Conservation (phyloP, 2,797 vertebrate genomes). For the Pelodytes ibericus region DNA sequence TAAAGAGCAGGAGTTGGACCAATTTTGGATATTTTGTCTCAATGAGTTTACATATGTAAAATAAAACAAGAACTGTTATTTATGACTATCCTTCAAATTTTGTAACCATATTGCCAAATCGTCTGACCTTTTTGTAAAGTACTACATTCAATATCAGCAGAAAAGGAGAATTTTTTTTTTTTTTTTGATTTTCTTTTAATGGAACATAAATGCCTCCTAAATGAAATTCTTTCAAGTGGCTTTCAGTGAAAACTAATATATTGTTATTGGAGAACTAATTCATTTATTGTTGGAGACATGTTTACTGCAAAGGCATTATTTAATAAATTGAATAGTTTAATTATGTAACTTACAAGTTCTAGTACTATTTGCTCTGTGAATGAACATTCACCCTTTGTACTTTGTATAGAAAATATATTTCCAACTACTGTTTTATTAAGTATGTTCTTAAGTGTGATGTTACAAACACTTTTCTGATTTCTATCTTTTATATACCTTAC, state of each 20-base stretch:
- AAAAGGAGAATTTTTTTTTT: not conserved
- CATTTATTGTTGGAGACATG: not conserved
- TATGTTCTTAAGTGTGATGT: slow-evolving; percentile 12
- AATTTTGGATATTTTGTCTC: slow-evolving; percentile 19
- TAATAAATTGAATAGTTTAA: not conserved
- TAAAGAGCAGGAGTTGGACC: slow-evolving; percentile 36
- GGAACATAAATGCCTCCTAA: not conserved
- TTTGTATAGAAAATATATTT: slow-evolving; percentile 34
- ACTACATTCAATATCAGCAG: not conserved
- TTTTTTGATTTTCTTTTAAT: not conserved
- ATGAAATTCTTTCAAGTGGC: not conserved
- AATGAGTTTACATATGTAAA: slow-evolving; percentile 33
- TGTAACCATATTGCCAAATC: slow-evolving; percentile 11
- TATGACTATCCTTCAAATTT: slow-evolving; percentile 10
- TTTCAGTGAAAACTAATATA: not conserved
- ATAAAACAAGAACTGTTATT: slow-evolving; percentile 34
- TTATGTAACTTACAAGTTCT: not conserved
- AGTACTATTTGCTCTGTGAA: slow-evolving; percentile 9
- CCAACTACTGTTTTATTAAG: slow-evolving; percentile 39
- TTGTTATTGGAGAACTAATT: not conserved
- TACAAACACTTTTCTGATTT: slow-evolving; percentile 15
- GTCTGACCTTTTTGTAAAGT: not conserved
- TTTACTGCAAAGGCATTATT: slow-evolving; percentile 7
- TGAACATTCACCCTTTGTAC: slow-evolving; percentile 29
- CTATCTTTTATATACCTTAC: slow-evolving; percentile 30